phyloP scores from a whole-genome alignment of 2,888 invertebrate genomes.

The Liodrosophila aerea region DNA sequence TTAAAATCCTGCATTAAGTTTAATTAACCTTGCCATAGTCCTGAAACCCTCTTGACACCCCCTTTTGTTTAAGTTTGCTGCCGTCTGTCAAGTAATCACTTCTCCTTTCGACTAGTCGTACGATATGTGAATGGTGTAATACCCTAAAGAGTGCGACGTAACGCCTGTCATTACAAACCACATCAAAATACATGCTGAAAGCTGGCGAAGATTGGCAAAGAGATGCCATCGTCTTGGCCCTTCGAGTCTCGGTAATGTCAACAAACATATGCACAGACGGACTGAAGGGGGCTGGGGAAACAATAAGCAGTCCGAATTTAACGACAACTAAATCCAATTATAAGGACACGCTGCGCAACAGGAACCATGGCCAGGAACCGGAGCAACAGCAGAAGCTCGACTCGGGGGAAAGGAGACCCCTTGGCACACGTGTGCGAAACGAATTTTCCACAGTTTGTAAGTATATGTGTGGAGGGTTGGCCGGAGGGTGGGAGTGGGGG shows the following conservation, averaged over 20 bases:
- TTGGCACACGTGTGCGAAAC: conserved; percentile 65
- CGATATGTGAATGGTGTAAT: conserved; percentile 16
- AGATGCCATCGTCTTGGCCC: conserved; percentile 17
- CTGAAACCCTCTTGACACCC: conserved; percentile 30
- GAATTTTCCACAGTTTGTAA: conserved; percentile 42
- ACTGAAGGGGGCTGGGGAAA: conserved; percentile 25
- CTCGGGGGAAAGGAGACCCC: conserved; percentile 10
- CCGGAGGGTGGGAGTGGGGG: conserved; percentile 19
- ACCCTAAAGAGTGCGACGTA: neutral
- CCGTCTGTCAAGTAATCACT: conserved; percentile 34
- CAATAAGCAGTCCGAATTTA: conserved; percentile 67
- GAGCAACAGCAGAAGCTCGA: conserved; percentile 20
- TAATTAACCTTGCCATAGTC: conserved; percentile 52
- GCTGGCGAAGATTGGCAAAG: conserved; percentile 36
- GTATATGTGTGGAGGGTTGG: neutral
- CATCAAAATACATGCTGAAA: conserved; percentile 28
- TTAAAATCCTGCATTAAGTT: conserved; percentile 50
- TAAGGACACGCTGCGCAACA: conserved; percentile 58
- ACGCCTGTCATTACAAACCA: conserved; percentile 37
- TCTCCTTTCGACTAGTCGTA: conserved; percentile 37
- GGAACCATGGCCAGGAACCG: conserved; percentile 23
- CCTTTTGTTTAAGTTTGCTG: too few relatives aligned
- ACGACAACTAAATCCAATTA: conserved; percentile 76
- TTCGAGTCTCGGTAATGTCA: conserved; percentile 56
- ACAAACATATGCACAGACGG: conserved; percentile 55